phyloP scores from a whole-genome alignment of 2,113 vertebrate species.

The Pluvianellus socialis region DNA sequence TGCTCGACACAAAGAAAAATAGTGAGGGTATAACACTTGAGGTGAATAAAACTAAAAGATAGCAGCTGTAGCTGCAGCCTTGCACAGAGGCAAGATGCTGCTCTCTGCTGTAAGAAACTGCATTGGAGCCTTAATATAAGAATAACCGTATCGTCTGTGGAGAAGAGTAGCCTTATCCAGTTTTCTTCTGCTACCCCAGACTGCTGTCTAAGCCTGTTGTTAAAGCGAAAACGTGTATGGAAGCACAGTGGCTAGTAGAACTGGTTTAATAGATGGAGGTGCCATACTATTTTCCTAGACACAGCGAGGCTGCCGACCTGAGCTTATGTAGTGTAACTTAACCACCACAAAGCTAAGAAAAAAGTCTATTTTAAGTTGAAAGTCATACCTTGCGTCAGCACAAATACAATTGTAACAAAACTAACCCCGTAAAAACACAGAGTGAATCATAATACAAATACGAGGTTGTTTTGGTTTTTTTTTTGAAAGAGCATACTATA shows the following conservation, averaged over 20 bases:
- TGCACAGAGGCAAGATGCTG: slow-evolving; percentile 6
- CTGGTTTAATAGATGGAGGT: background rate
- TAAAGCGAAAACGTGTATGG: background rate
- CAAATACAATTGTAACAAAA: background rate
- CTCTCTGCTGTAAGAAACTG: slow-evolving; percentile 28
- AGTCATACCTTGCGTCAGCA: background rate
- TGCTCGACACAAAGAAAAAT: background rate
- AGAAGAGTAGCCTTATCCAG: background rate
- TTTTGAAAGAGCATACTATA: background rate
- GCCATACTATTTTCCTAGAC: background rate
- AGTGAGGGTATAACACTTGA: background rate
- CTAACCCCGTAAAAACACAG: background rate
- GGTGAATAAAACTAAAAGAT: background rate
- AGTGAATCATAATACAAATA: background rate
- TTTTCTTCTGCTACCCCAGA: background rate
- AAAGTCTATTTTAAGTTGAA: background rate
- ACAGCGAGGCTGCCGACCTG: background rate
- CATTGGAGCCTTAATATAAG: background rate
- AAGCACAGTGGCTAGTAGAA: background rate
- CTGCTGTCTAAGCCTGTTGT: background rate
- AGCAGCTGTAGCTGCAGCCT: background rate
- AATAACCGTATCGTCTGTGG: background rate
- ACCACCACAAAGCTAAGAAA: background rate
- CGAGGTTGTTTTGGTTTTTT: background rate
- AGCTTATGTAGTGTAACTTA: background rate